Evolutionary conservation across 2,888 invertebrate genomes (phyloP), one percentile per base, ranked within the genome.

Genomic region (Physocephala rufipes): DNA sequence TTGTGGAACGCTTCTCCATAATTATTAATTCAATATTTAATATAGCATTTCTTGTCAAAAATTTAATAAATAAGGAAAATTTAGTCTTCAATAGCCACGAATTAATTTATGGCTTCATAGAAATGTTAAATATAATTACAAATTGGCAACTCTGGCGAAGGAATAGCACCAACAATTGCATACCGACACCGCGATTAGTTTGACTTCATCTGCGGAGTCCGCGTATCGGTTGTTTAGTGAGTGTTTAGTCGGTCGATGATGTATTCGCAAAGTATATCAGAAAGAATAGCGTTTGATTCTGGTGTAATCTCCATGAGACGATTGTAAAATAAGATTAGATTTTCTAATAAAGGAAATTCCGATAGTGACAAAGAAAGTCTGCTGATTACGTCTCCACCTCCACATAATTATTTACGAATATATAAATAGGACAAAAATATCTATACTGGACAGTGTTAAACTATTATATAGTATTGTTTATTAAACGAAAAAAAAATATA

Each of bases 121-220:
- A 36, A 36, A 36, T 36, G 36, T 9, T 36, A 36, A 7, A 4
- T 7, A 36, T 7, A 36, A 7, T 36, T n/a, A 58, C 0, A 13
- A 58, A 16, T 58, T 58, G 58, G 58, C 58, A 58, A 28, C 58
- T 58, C 49, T 30, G 61, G 15, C 51, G 61, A 58, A n/a, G n/a
- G 30, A 68, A 68, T 30, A 59, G 49, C 59, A 30, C 61, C n/a
- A n/a, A 68, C 19, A 47, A 45, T 47, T 59, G 45, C 49, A 28
- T 61, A 9, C 36, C 28, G 53, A 36, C 24, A 73, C 70, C 70
- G 68, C 73, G 74, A 71, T 71, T 65, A 76, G 75, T 76, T 72
- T 74, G 71, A 67, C 71, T 71, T 75, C 73, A 74, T 74, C 76
- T 73, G 71, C 73, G 71, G 47, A 73, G 53, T 71, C n/a, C 71